These are phyloP conservation scores for Laupala kohalensis DNA, from an alignment of 1,140 invertebrate species.

Conservation along the genomic window DNA sequence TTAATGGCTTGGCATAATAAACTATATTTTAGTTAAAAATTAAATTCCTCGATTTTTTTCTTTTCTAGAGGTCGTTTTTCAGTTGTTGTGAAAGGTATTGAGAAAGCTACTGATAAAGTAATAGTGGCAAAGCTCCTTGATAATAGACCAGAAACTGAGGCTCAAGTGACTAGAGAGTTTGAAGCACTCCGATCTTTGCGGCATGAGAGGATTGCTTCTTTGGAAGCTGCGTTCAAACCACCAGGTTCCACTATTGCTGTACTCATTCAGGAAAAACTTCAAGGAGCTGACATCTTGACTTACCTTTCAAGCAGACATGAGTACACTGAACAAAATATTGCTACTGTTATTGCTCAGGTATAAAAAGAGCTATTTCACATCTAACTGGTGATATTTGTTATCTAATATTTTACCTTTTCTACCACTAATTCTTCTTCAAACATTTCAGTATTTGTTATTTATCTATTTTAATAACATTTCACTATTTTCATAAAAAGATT, in stretches of 20 bases:
- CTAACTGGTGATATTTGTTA: too few relatives aligned
- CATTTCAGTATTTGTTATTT: too few relatives aligned
- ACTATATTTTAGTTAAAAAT: too few relatives aligned
- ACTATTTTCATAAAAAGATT: too few relatives aligned
- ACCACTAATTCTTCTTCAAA: too few relatives aligned
- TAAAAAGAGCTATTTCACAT: too few relatives aligned
- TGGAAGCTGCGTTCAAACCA: conserved; percentile 58
- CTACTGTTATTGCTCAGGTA: conserved; percentile 65
- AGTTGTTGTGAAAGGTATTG: conserved; percentile 67
- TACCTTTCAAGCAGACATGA: conserved; percentile 74
- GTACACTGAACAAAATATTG: conserved; percentile 82
- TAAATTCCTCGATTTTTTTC: background rate
- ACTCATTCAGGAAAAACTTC: conserved; percentile 73
- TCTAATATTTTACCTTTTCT: too few relatives aligned
- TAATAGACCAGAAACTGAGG: conserved; percentile 45
- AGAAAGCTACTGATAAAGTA: conserved; percentile 53
- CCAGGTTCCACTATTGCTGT: conserved; percentile 48
- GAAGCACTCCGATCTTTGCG: conserved; percentile 63
- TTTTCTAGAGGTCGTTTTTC: conserved; percentile 64
- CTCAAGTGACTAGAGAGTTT: conserved; percentile 45
- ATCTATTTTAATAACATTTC: too few relatives aligned
- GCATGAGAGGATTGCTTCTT: conserved; percentile 69
- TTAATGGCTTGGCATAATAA: too few relatives aligned
- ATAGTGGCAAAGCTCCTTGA: conserved; percentile 65
- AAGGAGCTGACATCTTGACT: conserved; percentile 81